These are phyloP conservation scores for Candidula unifasciata DNA, from an alignment of 2,888 invertebrate species.

Conservation along the genomic window DNA sequence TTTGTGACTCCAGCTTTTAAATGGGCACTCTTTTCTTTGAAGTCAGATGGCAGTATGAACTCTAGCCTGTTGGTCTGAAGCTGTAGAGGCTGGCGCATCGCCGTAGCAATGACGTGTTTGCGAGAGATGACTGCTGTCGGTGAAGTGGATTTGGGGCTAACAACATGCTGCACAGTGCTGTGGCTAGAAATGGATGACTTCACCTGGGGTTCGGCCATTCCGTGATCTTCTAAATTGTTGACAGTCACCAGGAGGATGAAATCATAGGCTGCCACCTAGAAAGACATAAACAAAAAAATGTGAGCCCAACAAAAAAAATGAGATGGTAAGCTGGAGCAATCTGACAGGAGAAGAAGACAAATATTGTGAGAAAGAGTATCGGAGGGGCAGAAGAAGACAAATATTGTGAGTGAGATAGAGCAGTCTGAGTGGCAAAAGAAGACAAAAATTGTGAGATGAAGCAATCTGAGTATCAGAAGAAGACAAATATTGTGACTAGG, in stretches of 20 bases:
- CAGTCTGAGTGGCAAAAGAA: no score
- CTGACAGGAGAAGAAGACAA: no score
- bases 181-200: conserved; percentile 70
- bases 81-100: conserved; percentile 75
- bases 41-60: conserved; percentile 70
- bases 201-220: conserved; percentile 70
- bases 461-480: no score
- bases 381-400: no score
- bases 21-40: conserved; percentile 61
- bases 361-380: no score
- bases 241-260: conserved; percentile 76
- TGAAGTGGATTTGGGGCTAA: conserved; percentile 72
- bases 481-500: no score
- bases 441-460: no score
- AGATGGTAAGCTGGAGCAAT: no score
- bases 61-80: conserved; percentile 72
- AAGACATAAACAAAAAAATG: no score
- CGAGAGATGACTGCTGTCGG: conserved; percentile 72
- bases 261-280: conserved; percentile 77
- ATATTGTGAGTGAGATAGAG: no score
- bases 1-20: conserved; percentile 59
- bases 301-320: no score
- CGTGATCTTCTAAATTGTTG: conserved; percentile 72
- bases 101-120: conserved; percentile 76
- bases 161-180: conserved; percentile 72